A percentile compares a stretch with the other conserved stretches of the same genome.
phyloP scores from a whole-genome alignment of 2,888 invertebrate species.

The Gortyna flavago region DNA sequence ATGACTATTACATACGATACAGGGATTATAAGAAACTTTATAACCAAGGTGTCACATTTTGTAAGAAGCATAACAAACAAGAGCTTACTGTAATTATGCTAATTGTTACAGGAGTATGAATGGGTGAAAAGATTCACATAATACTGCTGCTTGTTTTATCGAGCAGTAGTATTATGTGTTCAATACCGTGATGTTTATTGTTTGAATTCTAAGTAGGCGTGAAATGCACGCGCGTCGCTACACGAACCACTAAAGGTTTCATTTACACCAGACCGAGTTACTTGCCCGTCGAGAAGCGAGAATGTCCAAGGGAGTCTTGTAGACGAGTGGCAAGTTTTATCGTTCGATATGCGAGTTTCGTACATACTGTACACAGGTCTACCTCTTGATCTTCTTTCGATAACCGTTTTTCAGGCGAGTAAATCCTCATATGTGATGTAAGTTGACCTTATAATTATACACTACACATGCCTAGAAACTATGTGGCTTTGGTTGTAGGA shows the following conservation, averaged over 20 bases:
- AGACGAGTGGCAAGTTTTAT: neutral
- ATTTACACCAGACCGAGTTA: neutral
- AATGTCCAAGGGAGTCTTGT: neutral
- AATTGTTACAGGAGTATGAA: constrained; percentile 22
- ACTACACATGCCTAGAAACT: neutral
- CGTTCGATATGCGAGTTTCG: neutral
- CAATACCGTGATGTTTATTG: constrained; percentile 27
- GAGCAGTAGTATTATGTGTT: constrained; percentile 19
- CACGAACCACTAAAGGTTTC: neutral
- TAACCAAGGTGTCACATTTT: neutral
- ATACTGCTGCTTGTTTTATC: neutral
- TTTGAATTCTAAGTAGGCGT: constrained; percentile 33
- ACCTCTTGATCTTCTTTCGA: neutral
- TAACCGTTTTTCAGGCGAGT: neutral
- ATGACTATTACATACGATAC: too few species aligned
- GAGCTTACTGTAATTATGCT: constrained; percentile 1
- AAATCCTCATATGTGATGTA: neutral
- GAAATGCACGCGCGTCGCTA: neutral
- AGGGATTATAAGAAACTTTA: neutral
- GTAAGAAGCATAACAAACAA: neutral
- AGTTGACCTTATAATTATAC: neutral
- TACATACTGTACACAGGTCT: neutral
- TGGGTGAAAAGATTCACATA: constrained; percentile 12
- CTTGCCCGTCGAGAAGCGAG: neutral
- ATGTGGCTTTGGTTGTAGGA: neutral